These are phyloP conservation scores for Pogonognathellus flavescens DNA, from an alignment of 1,140 invertebrate species.

Conservation along the genomic window DNA sequence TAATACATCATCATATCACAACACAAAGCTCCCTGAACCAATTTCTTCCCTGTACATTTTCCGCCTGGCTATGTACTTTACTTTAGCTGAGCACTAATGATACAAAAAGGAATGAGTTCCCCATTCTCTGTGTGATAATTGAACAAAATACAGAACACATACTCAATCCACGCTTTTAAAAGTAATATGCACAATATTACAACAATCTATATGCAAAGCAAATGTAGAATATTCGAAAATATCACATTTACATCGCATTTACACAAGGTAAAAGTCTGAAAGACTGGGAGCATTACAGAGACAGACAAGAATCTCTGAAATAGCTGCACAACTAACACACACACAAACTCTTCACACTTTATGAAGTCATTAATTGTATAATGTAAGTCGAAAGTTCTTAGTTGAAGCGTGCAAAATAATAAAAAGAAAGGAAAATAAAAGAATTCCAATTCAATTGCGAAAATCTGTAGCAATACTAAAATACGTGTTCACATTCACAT, in stretches of 20 bases:
- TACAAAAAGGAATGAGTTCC: not conserved
- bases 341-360: constrained; percentile 8
- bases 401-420: constrained; percentile 30
- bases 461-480: not conserved
- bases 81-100: not conserved
- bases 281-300: not conserved
- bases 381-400: constrained; percentile 25
- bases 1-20: not conserved
- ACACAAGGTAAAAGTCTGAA: not conserved
- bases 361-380: constrained; percentile 37
- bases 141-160: not conserved
- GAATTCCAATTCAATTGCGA: constrained; percentile 21
- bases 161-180: constrained; percentile 18
- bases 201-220: constrained; percentile 4
- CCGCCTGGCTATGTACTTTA: too few species aligned
- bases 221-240: constrained; percentile 2
- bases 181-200: constrained; percentile 26
- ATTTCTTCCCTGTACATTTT: not conserved
- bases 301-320: constrained; percentile 17
- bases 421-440: constrained; percentile 40
- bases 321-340: too few species aligned
- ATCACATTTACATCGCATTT: not conserved
- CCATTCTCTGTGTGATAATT: not conserved
- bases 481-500: not conserved
- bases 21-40: not conserved